phyloP scores from a whole-genome alignment of 2,888 invertebrate genomes.

The Alloplasta piceator region DNA sequence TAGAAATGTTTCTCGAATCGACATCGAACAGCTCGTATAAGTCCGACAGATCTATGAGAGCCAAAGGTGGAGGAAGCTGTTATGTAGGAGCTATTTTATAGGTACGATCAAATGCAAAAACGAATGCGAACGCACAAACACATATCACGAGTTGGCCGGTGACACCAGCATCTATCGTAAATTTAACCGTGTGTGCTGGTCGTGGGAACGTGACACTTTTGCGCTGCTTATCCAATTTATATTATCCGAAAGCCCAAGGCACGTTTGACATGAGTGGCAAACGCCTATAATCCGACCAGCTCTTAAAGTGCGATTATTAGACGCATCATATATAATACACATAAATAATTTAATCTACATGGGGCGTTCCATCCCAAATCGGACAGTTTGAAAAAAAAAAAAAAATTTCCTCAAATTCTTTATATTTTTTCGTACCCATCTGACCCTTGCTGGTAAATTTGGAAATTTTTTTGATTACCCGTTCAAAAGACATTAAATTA shows the following conservation, averaged over 20 bases:
- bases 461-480: too few relatives aligned
- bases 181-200: conserved; percentile 69
- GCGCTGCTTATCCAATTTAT: conserved; percentile 79
- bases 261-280: conserved; percentile 67
- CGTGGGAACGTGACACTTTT: conserved; percentile 81
- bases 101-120: conserved; percentile 63
- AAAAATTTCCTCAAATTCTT: too few relatives aligned
- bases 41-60: conserved; percentile 15
- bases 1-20: neutral
- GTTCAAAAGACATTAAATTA: too few relatives aligned
- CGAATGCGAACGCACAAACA: conserved; percentile 60
- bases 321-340: conserved; percentile 29
- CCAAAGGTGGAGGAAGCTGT: conserved; percentile 51
- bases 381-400: too few relatives aligned
- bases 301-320: conserved; percentile 49
- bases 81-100: conserved; percentile 26
- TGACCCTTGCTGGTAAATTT: too few relatives aligned
- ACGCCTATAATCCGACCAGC: conserved; percentile 58
- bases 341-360: conserved; percentile 19
- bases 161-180: conserved; percentile 72
- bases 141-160: conserved; percentile 58
- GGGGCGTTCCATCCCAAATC: too few relatives aligned
- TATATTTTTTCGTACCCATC: too few relatives aligned
- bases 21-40: conserved; percentile 1
- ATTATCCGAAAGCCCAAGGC: conserved; percentile 76